Evolutionary conservation across 1,140 invertebrate species (phyloP).

Genomic region (Drosophila tsacasi): DNA sequence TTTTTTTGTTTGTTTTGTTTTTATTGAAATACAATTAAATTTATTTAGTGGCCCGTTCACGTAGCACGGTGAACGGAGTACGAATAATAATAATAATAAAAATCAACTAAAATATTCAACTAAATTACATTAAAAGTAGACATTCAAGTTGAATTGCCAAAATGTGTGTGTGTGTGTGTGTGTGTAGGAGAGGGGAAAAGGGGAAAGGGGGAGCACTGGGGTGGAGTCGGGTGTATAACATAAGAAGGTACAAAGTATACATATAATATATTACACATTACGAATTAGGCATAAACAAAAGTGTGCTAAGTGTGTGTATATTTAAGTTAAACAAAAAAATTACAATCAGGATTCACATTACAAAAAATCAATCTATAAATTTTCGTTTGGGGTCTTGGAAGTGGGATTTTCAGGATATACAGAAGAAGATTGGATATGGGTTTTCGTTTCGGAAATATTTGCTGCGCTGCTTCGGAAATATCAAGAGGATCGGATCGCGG

Average conservation of each 20-base stretch:
- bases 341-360: slow-evolving; percentile 12
- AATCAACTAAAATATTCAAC: slow-evolving; percentile 85
- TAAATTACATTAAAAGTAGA: slow-evolving; percentile 84
- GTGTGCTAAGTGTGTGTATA: slow-evolving; percentile 66
- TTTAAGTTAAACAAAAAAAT: slow-evolving; percentile 54
- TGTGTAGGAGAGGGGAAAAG: slow-evolving; percentile 10
- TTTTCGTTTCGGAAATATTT: slow-evolving; percentile 49
- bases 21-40: slow-evolving; percentile 75
- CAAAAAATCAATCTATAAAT: slow-evolving; percentile 28
- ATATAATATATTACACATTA: slow-evolving; percentile 80
- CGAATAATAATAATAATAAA: slow-evolving; percentile 82
- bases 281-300: slow-evolving; percentile 76
- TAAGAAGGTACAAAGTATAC: slow-evolving; percentile 80
- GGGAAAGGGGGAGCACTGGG: slow-evolving; percentile 51
- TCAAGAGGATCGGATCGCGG: slow-evolving; percentile 12
- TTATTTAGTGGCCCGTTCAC: slow-evolving; percentile 71
- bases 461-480: slow-evolving; percentile 45
- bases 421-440: slow-evolving; percentile 11
- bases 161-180: slow-evolving; percentile 37
- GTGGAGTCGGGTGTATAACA: slow-evolving; percentile 53
- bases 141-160: slow-evolving; percentile 67
- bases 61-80: slow-evolving; percentile 47
- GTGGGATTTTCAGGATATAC: not conserved
- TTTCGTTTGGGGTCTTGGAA: slow-evolving; percentile 13
- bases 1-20: slow-evolving; percentile 18